phyloP scores from a whole-genome alignment of 35 echinoderm and acorn worm species.

The Apostichopus californicus region DNA sequence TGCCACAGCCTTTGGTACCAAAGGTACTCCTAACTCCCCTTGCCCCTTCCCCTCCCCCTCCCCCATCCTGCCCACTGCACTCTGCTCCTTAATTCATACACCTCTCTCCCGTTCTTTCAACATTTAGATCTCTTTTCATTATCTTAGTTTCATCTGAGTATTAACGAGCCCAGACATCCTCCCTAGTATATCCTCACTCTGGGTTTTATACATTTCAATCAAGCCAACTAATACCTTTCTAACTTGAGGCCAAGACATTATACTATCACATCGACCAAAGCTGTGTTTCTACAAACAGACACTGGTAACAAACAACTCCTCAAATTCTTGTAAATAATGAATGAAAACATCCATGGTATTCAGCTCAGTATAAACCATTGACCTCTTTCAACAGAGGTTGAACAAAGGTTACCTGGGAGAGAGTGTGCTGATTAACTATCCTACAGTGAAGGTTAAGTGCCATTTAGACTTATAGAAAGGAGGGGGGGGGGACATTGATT shows the following conservation, averaged over 20 bases:
- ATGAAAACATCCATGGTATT: conserved; percentile 13
- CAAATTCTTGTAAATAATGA: conserved; percentile 10
- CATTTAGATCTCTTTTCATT: background rate
- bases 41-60: background rate
- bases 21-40: background rate
- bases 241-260: too few relatives aligned
- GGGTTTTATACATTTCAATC: too few relatives aligned
- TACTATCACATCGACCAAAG: too few relatives aligned
- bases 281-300: background rate
- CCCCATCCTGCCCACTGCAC: background rate
- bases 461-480: background rate
- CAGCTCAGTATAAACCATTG: background rate
- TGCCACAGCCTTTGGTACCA: too few relatives aligned
- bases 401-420: background rate
- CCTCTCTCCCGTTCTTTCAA: background rate
- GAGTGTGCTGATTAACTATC: background rate
- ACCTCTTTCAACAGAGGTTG: conserved; percentile 20
- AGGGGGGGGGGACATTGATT: too few relatives aligned
- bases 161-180: too few relatives aligned
- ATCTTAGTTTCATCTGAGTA: background rate
- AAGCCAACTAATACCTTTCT: too few relatives aligned
- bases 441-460: conserved; percentile 22
- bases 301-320: background rate
- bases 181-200: too few relatives aligned
- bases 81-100: background rate